Conservation (phyloP, 2,888 invertebrate genomes). For the Tachina lurida region DNA sequence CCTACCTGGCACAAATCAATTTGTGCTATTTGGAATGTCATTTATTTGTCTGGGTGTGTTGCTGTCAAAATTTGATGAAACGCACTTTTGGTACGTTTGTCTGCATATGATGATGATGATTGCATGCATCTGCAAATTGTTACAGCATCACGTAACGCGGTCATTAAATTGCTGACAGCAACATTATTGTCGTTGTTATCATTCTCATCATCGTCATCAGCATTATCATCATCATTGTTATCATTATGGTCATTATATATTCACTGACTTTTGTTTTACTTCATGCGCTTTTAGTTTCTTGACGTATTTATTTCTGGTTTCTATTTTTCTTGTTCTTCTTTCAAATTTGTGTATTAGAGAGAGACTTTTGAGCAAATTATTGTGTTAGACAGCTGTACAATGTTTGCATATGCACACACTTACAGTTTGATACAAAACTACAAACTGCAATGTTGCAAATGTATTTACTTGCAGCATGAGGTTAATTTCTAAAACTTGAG, state of each 20-base stretch:
- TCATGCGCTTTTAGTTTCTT: slow-evolving; percentile 31
- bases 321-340: not conserved
- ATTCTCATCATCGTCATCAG: slow-evolving; percentile 49
- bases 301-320: not conserved
- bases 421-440: not conserved
- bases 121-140: slow-evolving; percentile 48
- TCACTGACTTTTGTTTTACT: slow-evolving; percentile 45
- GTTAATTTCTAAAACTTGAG: slow-evolving; percentile 29
- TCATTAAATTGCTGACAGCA: slow-evolving; percentile 73
- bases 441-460: slow-evolving; percentile 15
- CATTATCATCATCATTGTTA: slow-evolving; percentile 34
- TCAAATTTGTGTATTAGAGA: slow-evolving; percentile 5
- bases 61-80: slow-evolving; percentile 52
- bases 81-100: slow-evolving; percentile 54
- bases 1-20: slow-evolving; percentile 43
- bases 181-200: slow-evolving; percentile 67
- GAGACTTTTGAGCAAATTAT: slow-evolving; percentile 41
- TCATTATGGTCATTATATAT: slow-evolving; percentile 59
- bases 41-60: slow-evolving; percentile 52
- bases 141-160: slow-evolving; percentile 70
- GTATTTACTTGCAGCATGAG: slow-evolving; percentile 5
- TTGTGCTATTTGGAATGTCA: slow-evolving; percentile 50
- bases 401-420: not conserved
- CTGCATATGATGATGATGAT: slow-evolving; percentile 40
- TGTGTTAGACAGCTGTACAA: slow-evolving; percentile 1